Evolutionary conservation across 2,113 vertebrate species (phyloP).

Genomic region (Tragelaphus strepsiceros): DNA sequence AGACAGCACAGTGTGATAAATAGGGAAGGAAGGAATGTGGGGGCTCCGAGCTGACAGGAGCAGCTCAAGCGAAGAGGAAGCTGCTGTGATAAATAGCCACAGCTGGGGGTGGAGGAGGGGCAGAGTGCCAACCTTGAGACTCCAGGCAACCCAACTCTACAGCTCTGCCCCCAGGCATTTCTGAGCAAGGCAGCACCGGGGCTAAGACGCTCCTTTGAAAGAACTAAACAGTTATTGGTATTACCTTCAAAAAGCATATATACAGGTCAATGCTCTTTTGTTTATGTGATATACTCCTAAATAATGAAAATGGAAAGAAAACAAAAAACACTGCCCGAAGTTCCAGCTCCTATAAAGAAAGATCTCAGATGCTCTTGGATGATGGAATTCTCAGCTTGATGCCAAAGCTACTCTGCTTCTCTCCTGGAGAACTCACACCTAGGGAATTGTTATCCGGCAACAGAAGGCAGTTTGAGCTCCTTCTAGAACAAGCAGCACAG

Average conservation of each 20-base stretch:
- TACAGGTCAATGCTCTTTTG: neutral
- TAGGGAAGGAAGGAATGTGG: neutral
- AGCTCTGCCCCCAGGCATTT: neutral
- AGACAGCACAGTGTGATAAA: neutral
- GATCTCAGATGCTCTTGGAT: neutral
- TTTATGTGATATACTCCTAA: neutral
- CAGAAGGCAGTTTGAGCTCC: neutral
- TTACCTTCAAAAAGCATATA: neutral
- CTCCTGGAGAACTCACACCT: neutral
- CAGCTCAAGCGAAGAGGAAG: neutral
- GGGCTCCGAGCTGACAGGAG: neutral
- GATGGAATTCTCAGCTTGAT: neutral
- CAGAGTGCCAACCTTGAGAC: neutral
- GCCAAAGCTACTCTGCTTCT: neutral
- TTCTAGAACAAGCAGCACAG: neutral
- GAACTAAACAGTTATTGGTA: neutral
- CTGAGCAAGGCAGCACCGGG: neutral
- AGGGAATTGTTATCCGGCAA: neutral
- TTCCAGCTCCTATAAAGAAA: neutral
- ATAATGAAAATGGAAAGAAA: neutral
- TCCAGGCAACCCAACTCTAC: neutral
- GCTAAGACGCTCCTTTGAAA: neutral
- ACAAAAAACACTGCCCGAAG: neutral
- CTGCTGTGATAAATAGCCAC: neutral
- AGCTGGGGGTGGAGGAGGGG: accelerated